A percentile compares a stretch with the other conserved stretches of the same genome.
Evolutionary conservation across 1,140 invertebrate species (phyloP).

Genomic region (Rhopalosiphum padi): DNA sequence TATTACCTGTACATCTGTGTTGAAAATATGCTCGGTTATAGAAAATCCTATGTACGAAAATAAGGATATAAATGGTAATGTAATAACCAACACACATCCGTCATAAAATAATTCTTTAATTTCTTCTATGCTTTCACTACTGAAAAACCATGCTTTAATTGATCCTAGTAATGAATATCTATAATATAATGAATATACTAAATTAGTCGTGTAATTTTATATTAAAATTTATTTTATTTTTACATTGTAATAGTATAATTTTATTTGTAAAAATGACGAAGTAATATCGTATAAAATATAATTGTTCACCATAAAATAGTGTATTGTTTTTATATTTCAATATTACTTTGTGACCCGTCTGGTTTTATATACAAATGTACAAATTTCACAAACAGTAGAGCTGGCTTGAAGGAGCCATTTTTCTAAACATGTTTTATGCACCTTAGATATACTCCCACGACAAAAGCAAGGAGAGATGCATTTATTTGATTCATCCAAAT

Average conservation of each 20-base stretch:
- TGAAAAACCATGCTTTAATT: not conserved
- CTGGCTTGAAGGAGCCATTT: constrained; percentile 70
- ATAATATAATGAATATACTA: not conserved
- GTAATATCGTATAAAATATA: not conserved
- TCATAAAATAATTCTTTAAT: not conserved
- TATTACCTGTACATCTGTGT: not conserved
- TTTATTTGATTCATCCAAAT: constrained; percentile 63
- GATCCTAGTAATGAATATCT: constrained; percentile 19
- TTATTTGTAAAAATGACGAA: not conserved
- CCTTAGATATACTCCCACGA: constrained; percentile 67
- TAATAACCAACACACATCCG: not conserved
- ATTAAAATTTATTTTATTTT: not conserved
- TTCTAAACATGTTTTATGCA: constrained; percentile 69
- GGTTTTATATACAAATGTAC: constrained; percentile 66
- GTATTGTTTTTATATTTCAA: not conserved
- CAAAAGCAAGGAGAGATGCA: constrained; percentile 70
- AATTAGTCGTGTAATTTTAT: not conserved
- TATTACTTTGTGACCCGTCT: constrained; percentile 60
- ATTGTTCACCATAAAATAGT: not conserved
- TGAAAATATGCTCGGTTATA: not conserved
- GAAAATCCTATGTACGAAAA: not conserved
- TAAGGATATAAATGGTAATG: not conserved
- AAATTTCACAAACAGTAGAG: constrained; percentile 69
- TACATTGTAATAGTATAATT: not conserved
- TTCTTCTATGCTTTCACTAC: not conserved